Conservation (phyloP, 2,888 invertebrate species). For the Osmoderma eremita region DNA sequence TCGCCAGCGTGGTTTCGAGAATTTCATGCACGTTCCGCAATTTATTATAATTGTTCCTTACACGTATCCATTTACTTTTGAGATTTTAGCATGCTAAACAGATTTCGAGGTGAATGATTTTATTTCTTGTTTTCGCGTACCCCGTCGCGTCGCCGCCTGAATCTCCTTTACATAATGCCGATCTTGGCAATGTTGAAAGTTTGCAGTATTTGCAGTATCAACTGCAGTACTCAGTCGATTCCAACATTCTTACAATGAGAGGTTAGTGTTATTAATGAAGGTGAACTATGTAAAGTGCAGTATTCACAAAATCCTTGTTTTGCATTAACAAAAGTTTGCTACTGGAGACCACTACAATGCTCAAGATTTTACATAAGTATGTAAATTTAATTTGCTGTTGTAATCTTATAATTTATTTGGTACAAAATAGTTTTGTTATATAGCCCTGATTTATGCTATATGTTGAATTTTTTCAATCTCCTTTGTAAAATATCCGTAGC, state of each 20-base stretch:
- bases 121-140: constrained; percentile 15
- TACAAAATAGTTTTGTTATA: too few species aligned
- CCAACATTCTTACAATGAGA: constrained; percentile 13
- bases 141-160: background rate
- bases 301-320: constrained; percentile 14
- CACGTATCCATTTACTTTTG: constrained; percentile 36
- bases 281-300: constrained; percentile 9
- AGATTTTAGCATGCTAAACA: constrained; percentile 32
- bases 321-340: background rate
- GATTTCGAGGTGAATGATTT: constrained; percentile 35
- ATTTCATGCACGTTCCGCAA: constrained; percentile 28
- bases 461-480: too few species aligned
- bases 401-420: too few species aligned
- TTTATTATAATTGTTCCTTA: constrained; percentile 35
- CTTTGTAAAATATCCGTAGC: too few species aligned
- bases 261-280: constrained; percentile 15
- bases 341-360: too few species aligned
- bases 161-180: constrained; percentile 10
- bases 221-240: background rate
- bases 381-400: too few species aligned
- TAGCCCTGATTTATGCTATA: too few species aligned
- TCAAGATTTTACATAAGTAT: too few species aligned
- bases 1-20: constrained; percentile 2
- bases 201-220: background rate
- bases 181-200: background rate